A percentile compares a stretch with the other conserved stretches of the same genome.
phyloP scores from a whole-genome alignment of 2,797 vertebrate genomes.

The Esox masquinongy region DNA sequence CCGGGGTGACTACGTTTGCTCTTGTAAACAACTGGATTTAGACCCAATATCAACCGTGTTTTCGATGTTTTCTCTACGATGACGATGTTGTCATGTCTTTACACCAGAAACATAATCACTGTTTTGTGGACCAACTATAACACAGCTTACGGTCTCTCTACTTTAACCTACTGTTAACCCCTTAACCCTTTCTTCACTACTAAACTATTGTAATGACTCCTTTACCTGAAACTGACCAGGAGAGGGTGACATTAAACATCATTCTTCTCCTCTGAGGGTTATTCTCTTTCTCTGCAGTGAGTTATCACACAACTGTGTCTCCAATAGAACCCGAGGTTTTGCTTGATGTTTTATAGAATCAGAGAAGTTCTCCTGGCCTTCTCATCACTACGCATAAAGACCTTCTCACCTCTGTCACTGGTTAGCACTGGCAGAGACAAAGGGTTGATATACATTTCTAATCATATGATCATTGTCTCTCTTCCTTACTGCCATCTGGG shows the following conservation, averaged over 20 bases:
- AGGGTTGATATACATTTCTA: not conserved
- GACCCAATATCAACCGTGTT: not conserved
- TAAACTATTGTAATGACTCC: not conserved
- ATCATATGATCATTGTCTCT: not conserved
- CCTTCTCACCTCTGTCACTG: not conserved
- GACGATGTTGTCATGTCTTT: conserved; percentile 23
- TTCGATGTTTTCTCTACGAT: conserved; percentile 5
- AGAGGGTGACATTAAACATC: not conserved
- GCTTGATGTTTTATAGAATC: not conserved
- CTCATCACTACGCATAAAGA: not conserved
- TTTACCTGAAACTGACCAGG: not conserved
- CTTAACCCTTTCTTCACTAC: not conserved
- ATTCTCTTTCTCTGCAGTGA: too few relatives aligned
- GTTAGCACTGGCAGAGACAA: not conserved
- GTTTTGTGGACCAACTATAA: conserved; percentile 13
- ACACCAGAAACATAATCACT: conserved; percentile 22
- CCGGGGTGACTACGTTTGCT: not conserved
- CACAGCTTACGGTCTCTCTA: not conserved
- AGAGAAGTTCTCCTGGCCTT: not conserved
- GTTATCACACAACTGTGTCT: not conserved
- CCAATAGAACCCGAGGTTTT: not conserved
- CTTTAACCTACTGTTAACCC: not conserved
- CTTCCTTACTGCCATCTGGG: not conserved
- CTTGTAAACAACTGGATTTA: not conserved
- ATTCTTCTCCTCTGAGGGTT: too few relatives aligned